Evolutionary conservation across 2,888 invertebrate species (phyloP).

Genomic region (Plemyria rubiginata): DNA sequence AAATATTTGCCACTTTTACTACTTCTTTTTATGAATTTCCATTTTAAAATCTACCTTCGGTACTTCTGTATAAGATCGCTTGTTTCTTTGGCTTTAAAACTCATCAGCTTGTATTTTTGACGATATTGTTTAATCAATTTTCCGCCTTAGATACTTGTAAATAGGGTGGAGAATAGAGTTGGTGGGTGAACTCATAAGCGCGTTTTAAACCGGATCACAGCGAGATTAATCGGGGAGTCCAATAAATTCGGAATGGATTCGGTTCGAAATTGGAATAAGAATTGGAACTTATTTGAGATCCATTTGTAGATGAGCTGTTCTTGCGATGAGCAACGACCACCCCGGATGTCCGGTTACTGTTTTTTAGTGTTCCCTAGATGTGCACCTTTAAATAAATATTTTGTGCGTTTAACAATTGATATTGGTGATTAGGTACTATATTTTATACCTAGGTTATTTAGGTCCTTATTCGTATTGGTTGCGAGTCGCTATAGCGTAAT

Average conservation of each 20-base stretch:
- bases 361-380: conserved; percentile 22
- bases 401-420: too few species aligned
- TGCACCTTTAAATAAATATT: too few species aligned
- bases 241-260: conserved; percentile 81
- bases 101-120: conserved; percentile 62
- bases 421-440: too few species aligned
- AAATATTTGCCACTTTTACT: conserved; percentile 83
- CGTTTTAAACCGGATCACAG: conserved; percentile 74
- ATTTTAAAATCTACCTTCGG: conserved; percentile 50
- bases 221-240: conserved; percentile 80
- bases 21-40: conserved; percentile 52
- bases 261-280: conserved; percentile 81
- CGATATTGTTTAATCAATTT: neutral
- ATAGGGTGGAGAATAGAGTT: conserved; percentile 46
- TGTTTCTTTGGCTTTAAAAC: conserved; percentile 43
- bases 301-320: conserved; percentile 82
- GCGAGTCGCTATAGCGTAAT: too few species aligned
- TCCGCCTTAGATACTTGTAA: conserved; percentile 35
- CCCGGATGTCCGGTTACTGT: conserved; percentile 31
- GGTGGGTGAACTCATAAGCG: conserved; percentile 65
- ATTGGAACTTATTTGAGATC: conserved; percentile 78
- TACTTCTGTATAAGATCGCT: conserved; percentile 42
- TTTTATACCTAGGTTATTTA: too few species aligned
- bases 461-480: too few species aligned
- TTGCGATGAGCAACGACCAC: conserved; percentile 64